Evolutionary conservation across 2,113 vertebrate species (phyloP), one percentile per base, ranked within the genome.

Genomic region (Calonectris borealis): DNA sequence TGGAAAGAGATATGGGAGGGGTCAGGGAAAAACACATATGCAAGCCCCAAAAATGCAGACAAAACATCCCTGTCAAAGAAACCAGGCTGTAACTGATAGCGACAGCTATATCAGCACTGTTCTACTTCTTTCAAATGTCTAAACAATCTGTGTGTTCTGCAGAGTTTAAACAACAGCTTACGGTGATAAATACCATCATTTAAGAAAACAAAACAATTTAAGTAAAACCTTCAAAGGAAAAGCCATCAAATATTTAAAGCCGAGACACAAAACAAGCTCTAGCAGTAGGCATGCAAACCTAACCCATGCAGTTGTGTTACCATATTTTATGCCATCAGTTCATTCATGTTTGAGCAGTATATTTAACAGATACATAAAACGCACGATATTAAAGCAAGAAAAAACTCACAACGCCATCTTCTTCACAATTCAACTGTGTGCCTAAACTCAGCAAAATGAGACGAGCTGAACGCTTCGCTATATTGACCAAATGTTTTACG

Each of bases 381-480:
- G 20, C 0, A 0, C 1, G 0, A 21, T 46, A 57, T 5, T 24
- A 68, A 51, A 76, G 48, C 25, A 86, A 81, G 40, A 61, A 38
- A 83, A 81, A 57, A 65, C 5, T 38, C 61, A 52, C 16, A 51
- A 15, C 26, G 18, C 16, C 36, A 29, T 34, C 24, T 49, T 44
- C 38, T 34, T 75, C 36, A 54, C 22, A 90, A 52, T 49, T 73
- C 34, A 82, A 38, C 55, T 58, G 15, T 81, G 70, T 34, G 11
- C 11, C 51, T 81, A 51, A 83, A 86, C 16, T 48, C 54, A 80
- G 49, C 9, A 83, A 93, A 81, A 61, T 32, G 8, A 73, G 75
- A 51, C 2, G 3, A 81, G 13, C 29, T 51, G 17, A 26, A 29
- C 24, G n/a, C 24, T 93, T 83, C 1, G 1, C 60, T 51, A 38